Evolutionary conservation across 1,140 invertebrate species (phyloP), one percentile per base, ranked within the genome.

Genomic region (Cephus cinctus): DNA sequence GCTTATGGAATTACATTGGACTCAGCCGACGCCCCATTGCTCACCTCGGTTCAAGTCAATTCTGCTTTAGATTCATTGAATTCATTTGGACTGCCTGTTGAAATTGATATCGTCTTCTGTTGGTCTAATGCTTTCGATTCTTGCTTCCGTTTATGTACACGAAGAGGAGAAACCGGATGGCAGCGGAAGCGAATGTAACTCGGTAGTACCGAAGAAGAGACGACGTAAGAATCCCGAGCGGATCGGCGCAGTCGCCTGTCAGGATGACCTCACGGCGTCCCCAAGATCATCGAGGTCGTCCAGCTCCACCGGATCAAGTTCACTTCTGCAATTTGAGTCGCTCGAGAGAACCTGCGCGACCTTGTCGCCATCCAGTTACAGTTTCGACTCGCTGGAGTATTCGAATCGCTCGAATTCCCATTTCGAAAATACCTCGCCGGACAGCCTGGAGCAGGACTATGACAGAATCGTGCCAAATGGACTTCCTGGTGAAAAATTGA

Each of bases 311-410:
- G 80, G 88, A 35, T 88, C 87, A 18, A 88, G 86, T 30, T 89
- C 87, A 43, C 75, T 92, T 19, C 76, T 90, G 18, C 88, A 90
- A 67, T 92, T 92, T 65, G 89, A 91, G 67, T 88, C 83, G 0
- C 71, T 91, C 39, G 87, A 89, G 59, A 80, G 84, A 50, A 86
- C 85, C 25, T 88, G 84, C 59, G 80, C 80, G 47, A 75, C 73
- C 0, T 43, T 75, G 4, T 80, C 81, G 5, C 80, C 80, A 1
- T 79, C 78, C 21, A 72, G 76, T 34, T 79, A 80, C 53, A 81
- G 80, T 43, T 79, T 78, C 54, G 81, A 83, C 54, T 82, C 80
- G 0, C 63, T 82, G 27, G 81, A 83, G 35, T 67, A 75, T 38
- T 54, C 77, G 2, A 73, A 75, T 39, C 54, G 66, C 4, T 63